These are phyloP conservation scores for Zophobas atratus DNA, from an alignment of 1,140 invertebrate species.

Conservation along the genomic window DNA sequence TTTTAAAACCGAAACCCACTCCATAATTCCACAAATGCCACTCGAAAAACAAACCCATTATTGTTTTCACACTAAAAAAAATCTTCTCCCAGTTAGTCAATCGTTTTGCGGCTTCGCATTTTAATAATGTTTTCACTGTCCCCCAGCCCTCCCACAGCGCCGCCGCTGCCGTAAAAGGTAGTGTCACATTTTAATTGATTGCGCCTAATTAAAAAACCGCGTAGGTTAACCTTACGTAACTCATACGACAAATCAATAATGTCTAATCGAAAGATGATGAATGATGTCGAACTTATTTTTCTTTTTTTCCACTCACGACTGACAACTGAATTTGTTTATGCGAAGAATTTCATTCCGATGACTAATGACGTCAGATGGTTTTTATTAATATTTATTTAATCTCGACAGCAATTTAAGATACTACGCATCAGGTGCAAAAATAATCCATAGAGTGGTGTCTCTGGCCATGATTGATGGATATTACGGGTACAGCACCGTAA, in stretches of 20 bases:
- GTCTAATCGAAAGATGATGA: background rate
- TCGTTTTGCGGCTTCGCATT: too few species aligned
- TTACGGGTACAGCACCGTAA: slow-evolving; percentile 13
- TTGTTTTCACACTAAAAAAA: too few species aligned
- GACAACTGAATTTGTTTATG: background rate
- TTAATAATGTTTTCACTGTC: too few species aligned
- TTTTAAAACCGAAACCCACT: too few species aligned
- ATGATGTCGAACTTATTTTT: background rate
- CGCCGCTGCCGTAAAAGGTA: background rate
- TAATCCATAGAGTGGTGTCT: background rate
- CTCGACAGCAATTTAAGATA: slow-evolving; percentile 1
- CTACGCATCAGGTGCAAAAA: slow-evolving; percentile 11
- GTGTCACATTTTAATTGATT: background rate
- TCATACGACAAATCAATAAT: slow-evolving; percentile 2
- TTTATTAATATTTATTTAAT: background rate
- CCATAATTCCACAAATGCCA: too few species aligned
- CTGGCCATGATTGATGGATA: slow-evolving; percentile 16
- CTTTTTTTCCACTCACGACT: background rate
- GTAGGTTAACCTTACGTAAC: slow-evolving; percentile 4
- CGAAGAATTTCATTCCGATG: background rate
- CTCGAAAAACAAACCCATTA: too few species aligned
- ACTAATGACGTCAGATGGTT: background rate
- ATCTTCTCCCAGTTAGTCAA: too few species aligned
- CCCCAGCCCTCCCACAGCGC: background rate
- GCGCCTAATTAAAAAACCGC: background rate